Evolutionary conservation across 2,888 invertebrate species (phyloP), one percentile per base, ranked within the genome.

Genomic region (Auanema freiburgensis): DNA sequence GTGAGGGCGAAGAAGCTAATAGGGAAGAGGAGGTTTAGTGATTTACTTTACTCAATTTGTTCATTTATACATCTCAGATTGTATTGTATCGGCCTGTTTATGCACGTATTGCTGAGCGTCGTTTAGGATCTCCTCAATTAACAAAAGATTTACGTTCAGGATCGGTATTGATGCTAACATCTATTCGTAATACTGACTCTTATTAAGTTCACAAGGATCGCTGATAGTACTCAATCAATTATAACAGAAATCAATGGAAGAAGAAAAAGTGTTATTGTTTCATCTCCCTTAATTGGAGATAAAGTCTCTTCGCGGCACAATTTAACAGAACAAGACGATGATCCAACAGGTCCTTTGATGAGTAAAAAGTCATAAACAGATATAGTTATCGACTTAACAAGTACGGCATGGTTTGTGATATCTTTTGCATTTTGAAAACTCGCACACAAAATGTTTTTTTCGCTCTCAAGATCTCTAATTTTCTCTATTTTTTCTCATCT

Each of bases 11-110:
- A 18, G 81, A 77, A 57, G 65, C 74, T 50, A 72, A 56, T 24
- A 67, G 69, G 41, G 76, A 74, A 44, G 76, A 76, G 42, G 76
- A 76, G 70, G 72, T 72, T 21, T n/a, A n/a, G n/a, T n/a, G n/a
- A n/a, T n/a, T n/a, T n/a, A n/a, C n/a, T n/a, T n/a, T n/a, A n/a
- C n/a, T n/a, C n/a, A n/a, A n/a, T n/a, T n/a, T n/a, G n/a, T n/a
- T n/a, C n/a, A n/a, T n/a, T n/a, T n/a, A n/a, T n/a, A n/a, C n/a
- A n/a, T n/a, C n/a, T 58, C 46, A 72, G 67, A 70, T 76, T 53
- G 74, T 81, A n/a, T 69, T 81, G 12, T 81, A 81, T 52, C 71
- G 81, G 25, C 81, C 81, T 25, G 79, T 81, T 41, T 81, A 81
- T 51, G 81, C 69, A 50, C 67, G 69, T 52, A 23, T 76, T 33